phyloP scores from a whole-genome alignment of 2,888 invertebrate genomes.

The Synanthedon vespiformis region DNA sequence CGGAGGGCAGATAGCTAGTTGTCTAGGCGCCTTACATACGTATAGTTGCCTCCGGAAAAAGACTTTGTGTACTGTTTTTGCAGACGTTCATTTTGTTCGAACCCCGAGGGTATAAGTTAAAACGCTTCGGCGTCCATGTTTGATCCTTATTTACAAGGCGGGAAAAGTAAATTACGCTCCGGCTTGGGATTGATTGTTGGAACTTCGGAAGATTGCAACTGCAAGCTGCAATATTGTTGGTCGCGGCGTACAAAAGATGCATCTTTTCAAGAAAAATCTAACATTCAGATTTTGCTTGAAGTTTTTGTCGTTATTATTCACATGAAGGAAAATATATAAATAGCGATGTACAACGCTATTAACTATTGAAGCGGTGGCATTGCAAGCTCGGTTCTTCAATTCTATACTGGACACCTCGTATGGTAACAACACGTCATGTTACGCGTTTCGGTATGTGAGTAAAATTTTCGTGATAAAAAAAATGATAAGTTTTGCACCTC shows the following conservation, averaged over 20 bases:
- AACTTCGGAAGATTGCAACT: conserved; percentile 14
- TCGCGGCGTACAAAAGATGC: neutral
- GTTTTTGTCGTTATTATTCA: neutral
- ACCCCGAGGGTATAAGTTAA: conserved; percentile 11
- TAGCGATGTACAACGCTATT: too few relatives aligned
- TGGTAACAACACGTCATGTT: too few relatives aligned
- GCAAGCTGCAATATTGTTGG: conserved; percentile 43
- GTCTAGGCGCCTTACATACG: too few relatives aligned
- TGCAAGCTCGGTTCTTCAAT: too few relatives aligned
- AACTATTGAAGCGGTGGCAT: too few relatives aligned
- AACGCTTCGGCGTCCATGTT: conserved; percentile 10
- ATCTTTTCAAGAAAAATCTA: neutral
- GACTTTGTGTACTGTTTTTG: conserved; percentile 9
- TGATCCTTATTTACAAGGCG: conserved; percentile 11
- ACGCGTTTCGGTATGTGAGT: too few relatives aligned
- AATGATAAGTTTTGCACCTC: too few relatives aligned
- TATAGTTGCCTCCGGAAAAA: neutral
- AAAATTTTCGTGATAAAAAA: too few relatives aligned
- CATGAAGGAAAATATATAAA: neutral
- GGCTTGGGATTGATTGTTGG: conserved; percentile 48
- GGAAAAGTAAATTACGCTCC: conserved; percentile 32
- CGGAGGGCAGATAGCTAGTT: neutral
- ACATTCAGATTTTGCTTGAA: neutral
- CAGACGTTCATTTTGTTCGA: conserved; percentile 13
- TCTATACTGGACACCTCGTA: too few relatives aligned